A percentile compares a stretch with the other conserved stretches of the same genome.
phyloP scores from a whole-genome alignment of 2,113 vertebrate species.

The Grus americana region DNA sequence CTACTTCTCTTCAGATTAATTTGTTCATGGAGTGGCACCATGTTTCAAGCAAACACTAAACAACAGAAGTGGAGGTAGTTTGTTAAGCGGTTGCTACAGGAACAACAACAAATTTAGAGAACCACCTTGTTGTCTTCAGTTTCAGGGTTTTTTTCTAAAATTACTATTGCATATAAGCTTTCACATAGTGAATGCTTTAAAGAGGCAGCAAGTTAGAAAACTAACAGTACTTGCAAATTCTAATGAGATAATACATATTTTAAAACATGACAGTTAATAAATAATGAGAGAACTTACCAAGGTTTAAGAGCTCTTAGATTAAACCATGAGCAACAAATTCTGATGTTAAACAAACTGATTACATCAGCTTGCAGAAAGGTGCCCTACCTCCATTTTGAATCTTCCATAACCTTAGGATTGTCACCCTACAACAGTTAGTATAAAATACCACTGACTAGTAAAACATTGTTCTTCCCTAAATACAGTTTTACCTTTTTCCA shows the following conservation, averaged over 20 bases:
- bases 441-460: neutral
- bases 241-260: neutral
- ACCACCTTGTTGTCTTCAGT: neutral
- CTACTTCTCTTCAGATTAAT: neutral
- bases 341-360: neutral
- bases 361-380: constrained; percentile 1
- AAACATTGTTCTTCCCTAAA: neutral
- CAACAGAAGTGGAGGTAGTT: neutral
- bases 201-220: constrained; percentile 1
- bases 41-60: neutral
- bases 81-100: neutral
- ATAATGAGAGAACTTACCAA: neutral
- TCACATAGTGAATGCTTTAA: neutral
- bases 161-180: neutral
- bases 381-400: neutral
- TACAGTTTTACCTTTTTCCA: neutral
- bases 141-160: neutral
- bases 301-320: neutral
- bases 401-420: constrained; percentile 39
- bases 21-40: neutral
- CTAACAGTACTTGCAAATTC: neutral
- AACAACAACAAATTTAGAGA: neutral
- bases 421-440: neutral
- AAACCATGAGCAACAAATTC: neutral
- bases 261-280: neutral